Evolutionary conservation across 1,140 invertebrate genomes (phyloP).

Genomic region (Pygmarrhopalites habei): DNA sequence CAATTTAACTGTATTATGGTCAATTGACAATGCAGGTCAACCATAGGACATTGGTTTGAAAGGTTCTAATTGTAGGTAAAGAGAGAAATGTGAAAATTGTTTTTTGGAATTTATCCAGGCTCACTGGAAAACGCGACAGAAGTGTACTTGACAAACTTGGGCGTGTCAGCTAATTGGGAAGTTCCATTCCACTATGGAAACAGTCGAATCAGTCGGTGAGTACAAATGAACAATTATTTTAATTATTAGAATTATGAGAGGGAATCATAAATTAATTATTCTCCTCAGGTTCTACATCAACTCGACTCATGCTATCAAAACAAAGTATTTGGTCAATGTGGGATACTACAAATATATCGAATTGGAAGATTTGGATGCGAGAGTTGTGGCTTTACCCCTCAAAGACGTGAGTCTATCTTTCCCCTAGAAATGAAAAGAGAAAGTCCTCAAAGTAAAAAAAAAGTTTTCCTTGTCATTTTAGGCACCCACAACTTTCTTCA

Average conservation of each 20-base stretch:
- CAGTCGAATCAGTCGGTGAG: slow-evolving; percentile 10
- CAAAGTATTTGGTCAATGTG: slow-evolving; percentile 31
- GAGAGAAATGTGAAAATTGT: neutral
- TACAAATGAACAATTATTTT: too few relatives aligned
- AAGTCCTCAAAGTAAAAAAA: neutral
- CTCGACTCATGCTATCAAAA: slow-evolving; percentile 34
- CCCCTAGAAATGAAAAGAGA: neutral
- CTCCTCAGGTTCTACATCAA: slow-evolving; percentile 35
- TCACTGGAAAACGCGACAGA: slow-evolving; percentile 11
- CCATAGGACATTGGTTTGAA: neutral
- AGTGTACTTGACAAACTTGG: slow-evolving; percentile 30
- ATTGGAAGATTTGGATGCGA: slow-evolving; percentile 26
- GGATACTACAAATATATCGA: slow-evolving; percentile 32
- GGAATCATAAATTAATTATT: too few relatives aligned
- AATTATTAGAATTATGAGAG: too few relatives aligned
- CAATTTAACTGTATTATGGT: neutral
- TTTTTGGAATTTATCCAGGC: too few relatives aligned
- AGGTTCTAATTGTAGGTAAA: neutral
- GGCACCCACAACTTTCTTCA: slow-evolving; percentile 12
- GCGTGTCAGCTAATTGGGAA: slow-evolving; percentile 26
- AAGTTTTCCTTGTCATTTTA: neutral
- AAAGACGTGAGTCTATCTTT: slow-evolving; percentile 25
- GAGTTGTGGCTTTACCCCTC: slow-evolving; percentile 26
- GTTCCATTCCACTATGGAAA: slow-evolving; percentile 33
- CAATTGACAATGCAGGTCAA: neutral